A percentile compares a stretch with the other conserved stretches of the same genome.
phyloP scores from a whole-genome alignment of 2,113 vertebrate genomes.

The Notiomystis cincta region DNA sequence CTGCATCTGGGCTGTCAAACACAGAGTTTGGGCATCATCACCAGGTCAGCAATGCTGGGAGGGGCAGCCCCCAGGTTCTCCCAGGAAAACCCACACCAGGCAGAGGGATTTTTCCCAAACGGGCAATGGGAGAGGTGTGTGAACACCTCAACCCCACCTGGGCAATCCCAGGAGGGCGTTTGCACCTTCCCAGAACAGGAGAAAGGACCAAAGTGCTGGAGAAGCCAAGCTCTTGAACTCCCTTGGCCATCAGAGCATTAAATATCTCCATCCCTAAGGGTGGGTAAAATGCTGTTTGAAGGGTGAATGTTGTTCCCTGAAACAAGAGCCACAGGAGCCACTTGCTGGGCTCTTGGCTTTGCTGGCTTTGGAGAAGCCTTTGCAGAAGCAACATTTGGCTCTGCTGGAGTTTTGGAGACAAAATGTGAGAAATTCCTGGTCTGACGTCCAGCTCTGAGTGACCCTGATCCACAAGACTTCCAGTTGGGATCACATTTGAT shows the following conservation, averaged over 20 bases:
- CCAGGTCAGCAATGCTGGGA: fast-evolving
- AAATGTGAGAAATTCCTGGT: neutral
- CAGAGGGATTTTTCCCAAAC: neutral
- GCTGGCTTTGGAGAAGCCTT: neutral
- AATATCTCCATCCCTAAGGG: fast-evolving
- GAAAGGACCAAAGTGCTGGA: neutral
- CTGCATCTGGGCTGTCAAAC: fast-evolving
- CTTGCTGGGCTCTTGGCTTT: neutral
- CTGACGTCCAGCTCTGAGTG: neutral
- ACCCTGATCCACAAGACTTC: fast-evolving
- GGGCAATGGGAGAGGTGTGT: fast-evolving
- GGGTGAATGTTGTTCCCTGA: neutral
- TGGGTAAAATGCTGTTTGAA: neutral
- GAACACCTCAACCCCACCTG: fast-evolving
- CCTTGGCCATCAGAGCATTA: neutral
- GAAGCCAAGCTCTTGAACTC: fast-evolving
- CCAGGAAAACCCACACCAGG: neutral
- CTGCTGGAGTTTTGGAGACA: neutral
- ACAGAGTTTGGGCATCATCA: fast-evolving
- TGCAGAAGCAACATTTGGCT: neutral
- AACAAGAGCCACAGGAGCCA: neutral
- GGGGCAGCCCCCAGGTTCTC: neutral
- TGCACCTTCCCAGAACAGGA: neutral
- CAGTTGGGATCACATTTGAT: fast-evolving
- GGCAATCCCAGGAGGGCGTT: neutral